A percentile compares a stretch with the other conserved stretches of the same genome.
phyloP scores from a whole-genome alignment of 2,113 vertebrate species.

The Dromaius novaehollandiae region DNA sequence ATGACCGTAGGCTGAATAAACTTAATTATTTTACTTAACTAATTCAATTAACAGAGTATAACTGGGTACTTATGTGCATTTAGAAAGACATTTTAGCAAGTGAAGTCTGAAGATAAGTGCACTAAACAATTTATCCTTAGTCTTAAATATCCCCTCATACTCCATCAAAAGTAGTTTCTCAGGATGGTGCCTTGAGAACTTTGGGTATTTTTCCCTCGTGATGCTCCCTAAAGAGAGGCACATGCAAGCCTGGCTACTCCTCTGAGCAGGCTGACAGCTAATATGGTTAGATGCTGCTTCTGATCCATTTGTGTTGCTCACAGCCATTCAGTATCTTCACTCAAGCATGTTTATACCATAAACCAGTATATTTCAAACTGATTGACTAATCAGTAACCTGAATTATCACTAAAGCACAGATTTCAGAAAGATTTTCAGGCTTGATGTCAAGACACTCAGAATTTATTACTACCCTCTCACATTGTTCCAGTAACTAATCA shows the following conservation, averaged over 20 bases:
- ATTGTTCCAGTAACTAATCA: neutral
- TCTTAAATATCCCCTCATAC: neutral
- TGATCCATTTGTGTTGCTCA: neutral
- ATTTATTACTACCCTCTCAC: neutral
- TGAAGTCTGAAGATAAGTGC: no score
- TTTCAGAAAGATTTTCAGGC: neutral
- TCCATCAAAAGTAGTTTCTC: neutral
- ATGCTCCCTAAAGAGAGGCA: neutral
- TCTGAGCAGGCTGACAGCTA: neutral
- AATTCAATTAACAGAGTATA: neutral
- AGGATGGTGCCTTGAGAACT: neutral
- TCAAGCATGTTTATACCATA: neutral
- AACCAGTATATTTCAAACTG: neutral
- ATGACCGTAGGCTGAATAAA: neutral
- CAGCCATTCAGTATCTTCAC: neutral
- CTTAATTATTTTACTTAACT: neutral
- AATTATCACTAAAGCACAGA: neutral
- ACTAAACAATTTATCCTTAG: neutral
- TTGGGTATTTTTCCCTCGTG: neutral
- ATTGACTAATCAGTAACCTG: no score
- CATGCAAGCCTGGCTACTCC: accelerated
- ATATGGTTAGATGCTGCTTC: neutral
- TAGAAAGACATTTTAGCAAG: no score
- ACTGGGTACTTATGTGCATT: neutral
- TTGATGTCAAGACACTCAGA: neutral